Percentiles rank a stretch among this genome's conserved stretches.
Conservation (phyloP, 2,797 vertebrate genomes). For the Ficedula albicollis region DNA sequence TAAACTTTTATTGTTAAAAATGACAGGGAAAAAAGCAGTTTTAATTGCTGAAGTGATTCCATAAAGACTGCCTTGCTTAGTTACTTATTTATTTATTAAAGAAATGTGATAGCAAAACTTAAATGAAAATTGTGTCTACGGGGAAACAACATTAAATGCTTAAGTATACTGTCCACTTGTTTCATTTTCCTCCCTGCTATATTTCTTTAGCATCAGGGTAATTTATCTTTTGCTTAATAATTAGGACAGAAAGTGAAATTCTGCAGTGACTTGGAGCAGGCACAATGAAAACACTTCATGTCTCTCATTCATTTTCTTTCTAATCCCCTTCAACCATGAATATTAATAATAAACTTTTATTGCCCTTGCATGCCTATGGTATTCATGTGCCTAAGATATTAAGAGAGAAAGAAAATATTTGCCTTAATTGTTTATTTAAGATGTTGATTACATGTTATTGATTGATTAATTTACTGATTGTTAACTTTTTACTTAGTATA, state of each 20-base stretch:
- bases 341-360: constrained; percentile 33
- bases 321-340: not conserved
- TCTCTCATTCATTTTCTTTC: not conserved
- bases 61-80: not conserved
- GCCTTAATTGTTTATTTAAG: not conserved
- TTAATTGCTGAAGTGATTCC: not conserved
- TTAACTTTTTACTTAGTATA: not conserved
- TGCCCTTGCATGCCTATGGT: not conserved
- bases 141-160: not conserved
- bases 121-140: not conserved
- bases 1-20: not conserved
- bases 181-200: not conserved
- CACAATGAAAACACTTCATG: not conserved
- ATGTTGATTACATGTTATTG: not conserved
- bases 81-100: not conserved
- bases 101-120: not conserved
- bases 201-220: constrained; percentile 53
- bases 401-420: not conserved
- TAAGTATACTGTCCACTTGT: not conserved
- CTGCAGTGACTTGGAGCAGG: constrained; percentile 36
- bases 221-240: constrained; percentile 63
- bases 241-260: constrained; percentile 49
- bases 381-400: not conserved
- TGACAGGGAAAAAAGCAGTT: not conserved
- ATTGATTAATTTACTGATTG: not conserved